Evolutionary conservation across 1,140 invertebrate species (phyloP).

Genomic region (Gryon sp.): DNA sequence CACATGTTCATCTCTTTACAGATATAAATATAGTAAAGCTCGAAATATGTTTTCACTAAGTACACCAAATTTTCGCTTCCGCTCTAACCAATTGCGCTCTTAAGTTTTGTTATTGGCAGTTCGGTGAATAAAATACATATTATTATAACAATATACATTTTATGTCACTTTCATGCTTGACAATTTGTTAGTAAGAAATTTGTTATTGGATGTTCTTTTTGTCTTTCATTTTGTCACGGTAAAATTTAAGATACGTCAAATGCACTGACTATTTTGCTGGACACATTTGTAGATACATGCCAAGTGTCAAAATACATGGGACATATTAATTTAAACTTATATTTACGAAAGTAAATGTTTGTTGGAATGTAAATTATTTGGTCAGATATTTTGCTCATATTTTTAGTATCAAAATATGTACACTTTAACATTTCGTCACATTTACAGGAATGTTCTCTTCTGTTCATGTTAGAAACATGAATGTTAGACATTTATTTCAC

Average conservation of each 20-base stretch:
- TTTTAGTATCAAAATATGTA: conserved; percentile 47
- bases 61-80: conserved; percentile 70
- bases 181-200: too few species aligned
- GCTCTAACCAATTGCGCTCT: conserved; percentile 39
- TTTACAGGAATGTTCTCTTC: conserved; percentile 37
- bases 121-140: too few species aligned
- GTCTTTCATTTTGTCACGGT: neutral
- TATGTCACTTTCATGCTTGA: too few species aligned
- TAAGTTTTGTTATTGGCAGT: conserved; percentile 7
- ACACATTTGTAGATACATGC: neutral
- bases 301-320: conserved; percentile 28
- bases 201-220: too few species aligned
- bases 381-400: conserved; percentile 28
- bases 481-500: conserved; percentile 17
- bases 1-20: conserved; percentile 51
- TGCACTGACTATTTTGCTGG: too few species aligned
- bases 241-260: too few species aligned
- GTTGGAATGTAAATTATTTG: conserved; percentile 47
- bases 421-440: conserved; percentile 49
- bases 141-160: too few species aligned
- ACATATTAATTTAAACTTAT: conserved; percentile 31
- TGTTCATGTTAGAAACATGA: conserved; percentile 33
- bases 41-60: conserved; percentile 71
- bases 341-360: conserved; percentile 18
- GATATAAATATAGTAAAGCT: conserved; percentile 72